Conservation (phyloP, 2,888 invertebrate genomes). For the Papilio elwesi region DNA sequence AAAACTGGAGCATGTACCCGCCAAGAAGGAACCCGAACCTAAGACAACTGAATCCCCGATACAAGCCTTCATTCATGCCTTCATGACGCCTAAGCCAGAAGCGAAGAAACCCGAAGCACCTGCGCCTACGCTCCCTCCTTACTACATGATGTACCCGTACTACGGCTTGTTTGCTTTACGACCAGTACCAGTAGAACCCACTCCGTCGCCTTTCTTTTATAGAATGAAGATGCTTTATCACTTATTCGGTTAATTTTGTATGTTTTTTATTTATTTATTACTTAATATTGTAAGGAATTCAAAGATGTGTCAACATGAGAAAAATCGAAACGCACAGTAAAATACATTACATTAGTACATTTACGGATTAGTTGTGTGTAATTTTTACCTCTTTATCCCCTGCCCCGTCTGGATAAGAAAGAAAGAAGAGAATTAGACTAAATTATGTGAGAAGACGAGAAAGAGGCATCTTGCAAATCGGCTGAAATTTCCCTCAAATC, state of each 20-base stretch:
- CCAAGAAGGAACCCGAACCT: constrained; percentile 22
- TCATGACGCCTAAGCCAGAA: constrained; percentile 19
- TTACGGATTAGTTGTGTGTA: too few relatives aligned
- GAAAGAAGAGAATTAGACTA: too few relatives aligned
- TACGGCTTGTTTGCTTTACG: constrained; percentile 14
- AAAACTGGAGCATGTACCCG: constrained; percentile 24
- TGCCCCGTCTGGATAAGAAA: too few relatives aligned
- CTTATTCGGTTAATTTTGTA: constrained; percentile 22
- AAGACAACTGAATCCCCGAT: constrained; percentile 13
- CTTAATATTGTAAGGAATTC: not conserved
- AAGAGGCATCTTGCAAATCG: too few relatives aligned
- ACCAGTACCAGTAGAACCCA: not conserved
- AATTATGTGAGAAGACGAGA: too few relatives aligned
- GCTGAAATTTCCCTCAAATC: too few relatives aligned
- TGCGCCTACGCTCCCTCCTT: not conserved
- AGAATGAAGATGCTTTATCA: constrained; percentile 33
- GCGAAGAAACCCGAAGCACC: constrained; percentile 9
- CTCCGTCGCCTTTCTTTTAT: constrained; percentile 20
- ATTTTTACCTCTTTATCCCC: too few relatives aligned
- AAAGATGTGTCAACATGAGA: not conserved
- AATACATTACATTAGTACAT: not conserved
- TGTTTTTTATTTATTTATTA: not conserved
- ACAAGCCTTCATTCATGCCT: constrained; percentile 10
- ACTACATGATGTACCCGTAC: constrained; percentile 24
- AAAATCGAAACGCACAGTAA: not conserved